Evolutionary conservation across 2,113 vertebrate species (phyloP).

Genomic region (Myiozetetes cayanensis): DNA sequence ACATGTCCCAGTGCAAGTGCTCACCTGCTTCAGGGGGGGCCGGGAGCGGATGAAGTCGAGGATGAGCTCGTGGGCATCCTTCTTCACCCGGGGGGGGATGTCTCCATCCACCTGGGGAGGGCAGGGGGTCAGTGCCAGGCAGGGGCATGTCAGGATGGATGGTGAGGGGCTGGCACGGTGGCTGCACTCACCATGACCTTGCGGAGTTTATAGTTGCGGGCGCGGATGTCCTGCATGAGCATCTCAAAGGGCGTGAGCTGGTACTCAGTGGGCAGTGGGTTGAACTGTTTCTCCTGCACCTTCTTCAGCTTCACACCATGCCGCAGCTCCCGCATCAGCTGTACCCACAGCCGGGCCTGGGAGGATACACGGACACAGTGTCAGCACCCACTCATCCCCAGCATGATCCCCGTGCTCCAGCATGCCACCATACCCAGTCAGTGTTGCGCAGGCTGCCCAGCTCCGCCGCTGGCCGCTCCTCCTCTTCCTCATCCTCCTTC

Average conservation of each 20-base stretch:
- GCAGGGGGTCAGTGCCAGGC: neutral
- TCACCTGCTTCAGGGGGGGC: constrained; percentile 90
- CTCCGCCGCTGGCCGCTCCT: constrained; percentile 73
- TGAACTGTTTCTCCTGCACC: constrained; percentile 90
- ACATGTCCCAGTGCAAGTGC: fast-evolving
- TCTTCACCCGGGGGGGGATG: constrained; percentile 88
- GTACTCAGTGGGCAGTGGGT: constrained; percentile 91
- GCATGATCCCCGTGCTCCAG: fast-evolving
- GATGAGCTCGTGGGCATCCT: constrained; percentile 90
- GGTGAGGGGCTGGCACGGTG: fast-evolving
- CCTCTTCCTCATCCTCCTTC: constrained; percentile 72
- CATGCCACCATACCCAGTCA: constrained; percentile 82
- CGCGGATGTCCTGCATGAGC: constrained; percentile 96
- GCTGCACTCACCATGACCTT: constrained; percentile 88
- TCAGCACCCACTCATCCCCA: fast-evolving
- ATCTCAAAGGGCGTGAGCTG: constrained; percentile 97
- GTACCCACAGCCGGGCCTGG: constrained; percentile 93
- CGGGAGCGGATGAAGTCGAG: constrained; percentile 94
- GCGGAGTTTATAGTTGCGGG: constrained; percentile 91
- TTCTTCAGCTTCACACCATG: constrained; percentile 96
- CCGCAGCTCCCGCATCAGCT: constrained; percentile 94
- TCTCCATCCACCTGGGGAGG: constrained; percentile 84
- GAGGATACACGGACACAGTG: fast-evolving
- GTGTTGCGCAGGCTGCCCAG: constrained; percentile 86
- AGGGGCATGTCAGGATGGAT: neutral